Evolutionary conservation across 2,888 invertebrate species (phyloP).

Genomic region (Thereva nobilitata): DNA sequence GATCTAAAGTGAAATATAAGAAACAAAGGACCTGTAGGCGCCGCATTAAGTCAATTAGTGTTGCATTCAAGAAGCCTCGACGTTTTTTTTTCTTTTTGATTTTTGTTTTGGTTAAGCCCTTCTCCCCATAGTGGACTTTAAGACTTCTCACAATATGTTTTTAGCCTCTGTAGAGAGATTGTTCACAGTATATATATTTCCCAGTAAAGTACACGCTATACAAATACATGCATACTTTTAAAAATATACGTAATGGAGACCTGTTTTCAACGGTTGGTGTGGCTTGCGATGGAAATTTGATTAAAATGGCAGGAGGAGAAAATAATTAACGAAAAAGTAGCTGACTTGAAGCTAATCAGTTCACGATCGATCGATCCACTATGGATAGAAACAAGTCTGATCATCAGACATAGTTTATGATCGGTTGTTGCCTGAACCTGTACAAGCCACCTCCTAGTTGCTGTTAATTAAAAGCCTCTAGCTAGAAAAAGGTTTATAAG

Average conservation of each 20-base stretch:
- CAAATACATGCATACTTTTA: neutral
- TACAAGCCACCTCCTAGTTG: slow-evolving; percentile 9
- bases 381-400: slow-evolving; percentile 17
- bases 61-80: slow-evolving; percentile 33
- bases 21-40: slow-evolving; percentile 40
- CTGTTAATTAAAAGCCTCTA: slow-evolving; percentile 28
- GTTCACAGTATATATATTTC: slow-evolving; percentile 1
- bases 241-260: slow-evolving; percentile 3
- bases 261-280: neutral
- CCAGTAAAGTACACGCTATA: slow-evolving; percentile 2
- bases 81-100: slow-evolving; percentile 24
- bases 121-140: neutral
- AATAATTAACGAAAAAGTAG: slow-evolving; percentile 32
- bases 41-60: slow-evolving; percentile 40
- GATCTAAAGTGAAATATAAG: slow-evolving; percentile 35
- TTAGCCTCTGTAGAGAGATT: neutral
- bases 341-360: slow-evolving; percentile 31
- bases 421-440: neutral
- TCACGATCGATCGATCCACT: slow-evolving; percentile 34
- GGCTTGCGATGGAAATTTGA: slow-evolving; percentile 32
- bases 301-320: slow-evolving; percentile 35
- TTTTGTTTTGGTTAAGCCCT: slow-evolving; percentile 9
- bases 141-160: slow-evolving; percentile 6
- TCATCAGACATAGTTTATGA: slow-evolving; percentile 28
- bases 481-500: neutral